These are phyloP conservation scores for Nymphalis io DNA, from an alignment of 1,140 invertebrate species.

Conservation along the genomic window DNA sequence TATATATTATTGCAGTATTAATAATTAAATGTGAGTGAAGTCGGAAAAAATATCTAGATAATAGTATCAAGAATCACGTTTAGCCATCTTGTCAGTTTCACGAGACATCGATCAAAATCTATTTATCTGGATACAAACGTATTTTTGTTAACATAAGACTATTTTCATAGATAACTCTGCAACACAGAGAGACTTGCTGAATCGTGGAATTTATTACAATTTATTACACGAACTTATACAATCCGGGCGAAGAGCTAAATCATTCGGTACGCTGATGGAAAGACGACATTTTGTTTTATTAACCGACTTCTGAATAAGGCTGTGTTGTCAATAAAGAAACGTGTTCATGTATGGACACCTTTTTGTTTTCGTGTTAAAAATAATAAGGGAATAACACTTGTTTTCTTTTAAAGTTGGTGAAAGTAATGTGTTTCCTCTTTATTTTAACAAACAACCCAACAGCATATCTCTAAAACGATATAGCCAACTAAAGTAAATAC, in stretches of 20 bases:
- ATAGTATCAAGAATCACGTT: background rate
- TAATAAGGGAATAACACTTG: background rate
- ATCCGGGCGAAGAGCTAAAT: conserved; percentile 21
- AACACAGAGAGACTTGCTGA: conserved; percentile 12
- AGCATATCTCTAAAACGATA: no score
- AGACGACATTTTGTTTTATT: conserved; percentile 19
- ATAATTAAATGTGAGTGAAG: no score
- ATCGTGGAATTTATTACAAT: conserved; percentile 46
- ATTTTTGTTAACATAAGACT: background rate
- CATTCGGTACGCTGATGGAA: conserved; percentile 23
- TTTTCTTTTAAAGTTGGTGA: background rate
- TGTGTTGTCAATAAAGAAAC: background rate
- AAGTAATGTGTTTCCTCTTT: background rate
- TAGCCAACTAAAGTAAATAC: no score
- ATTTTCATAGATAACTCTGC: conserved; percentile 38
- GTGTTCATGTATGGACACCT: conserved; percentile 11
- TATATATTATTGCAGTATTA: no score
- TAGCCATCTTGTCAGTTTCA: background rate
- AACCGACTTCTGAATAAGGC: conserved; percentile 14
- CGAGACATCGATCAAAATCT: background rate
- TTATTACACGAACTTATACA: conserved; percentile 38
- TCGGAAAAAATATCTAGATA: background rate
- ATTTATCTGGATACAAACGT: background rate
- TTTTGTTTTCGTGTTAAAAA: background rate
- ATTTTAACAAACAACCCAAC: no score